Evolutionary conservation across 2,888 invertebrate genomes (phyloP).

Genomic region (Acanthoscelides obtectus): DNA sequence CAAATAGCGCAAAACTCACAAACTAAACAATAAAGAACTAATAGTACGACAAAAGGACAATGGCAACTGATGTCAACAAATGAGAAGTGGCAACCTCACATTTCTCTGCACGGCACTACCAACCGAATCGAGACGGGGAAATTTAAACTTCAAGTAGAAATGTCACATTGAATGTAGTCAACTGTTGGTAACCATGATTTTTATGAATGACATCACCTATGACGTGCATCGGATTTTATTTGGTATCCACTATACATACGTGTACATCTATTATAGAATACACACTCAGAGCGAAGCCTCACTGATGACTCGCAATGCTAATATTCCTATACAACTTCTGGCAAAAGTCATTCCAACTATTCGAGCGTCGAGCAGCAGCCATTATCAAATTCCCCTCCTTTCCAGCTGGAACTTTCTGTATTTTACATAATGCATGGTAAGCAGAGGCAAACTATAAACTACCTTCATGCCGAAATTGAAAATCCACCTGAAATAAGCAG

Average conservation of each 20-base stretch:
- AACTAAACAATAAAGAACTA: too few relatives aligned
- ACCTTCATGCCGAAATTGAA: neutral
- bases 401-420: neutral
- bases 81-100: too few relatives aligned
- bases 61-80: too few relatives aligned
- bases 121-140: too few relatives aligned
- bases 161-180: too few relatives aligned
- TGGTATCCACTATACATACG: neutral
- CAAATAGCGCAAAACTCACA: too few relatives aligned
- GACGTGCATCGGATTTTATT: too few relatives aligned
- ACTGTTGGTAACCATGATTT: too few relatives aligned
- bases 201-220: too few relatives aligned
- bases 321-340: neutral
- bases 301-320: neutral
- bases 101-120: too few relatives aligned
- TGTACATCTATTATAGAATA: neutral
- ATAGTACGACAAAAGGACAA: too few relatives aligned
- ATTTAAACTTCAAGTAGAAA: too few relatives aligned
- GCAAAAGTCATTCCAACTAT: neutral
- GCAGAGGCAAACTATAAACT: neutral
- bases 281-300: neutral
- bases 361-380: neutral
- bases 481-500: neutral
- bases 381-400: neutral
- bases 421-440: neutral